Conservation (phyloP, 1,140 invertebrate genomes). For the Trichomalopsis sarcophagae region DNA sequence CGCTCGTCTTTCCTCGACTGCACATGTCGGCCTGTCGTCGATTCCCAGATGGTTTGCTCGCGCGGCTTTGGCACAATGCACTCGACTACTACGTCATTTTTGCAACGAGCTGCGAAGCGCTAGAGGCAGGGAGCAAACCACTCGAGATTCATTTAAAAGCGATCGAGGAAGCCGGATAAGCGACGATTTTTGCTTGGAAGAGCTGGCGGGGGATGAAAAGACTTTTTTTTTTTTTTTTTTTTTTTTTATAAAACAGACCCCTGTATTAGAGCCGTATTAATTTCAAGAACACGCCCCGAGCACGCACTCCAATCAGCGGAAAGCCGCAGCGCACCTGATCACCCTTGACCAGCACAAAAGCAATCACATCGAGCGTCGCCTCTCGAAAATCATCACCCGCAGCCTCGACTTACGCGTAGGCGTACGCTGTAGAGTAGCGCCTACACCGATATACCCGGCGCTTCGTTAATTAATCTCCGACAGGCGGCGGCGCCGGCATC, state of each 20-base stretch:
- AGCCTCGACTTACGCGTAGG: too few species aligned
- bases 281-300: too few species aligned
- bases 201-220: neutral
- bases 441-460: conserved; percentile 55
- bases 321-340: too few species aligned
- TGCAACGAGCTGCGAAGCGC: neutral
- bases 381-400: too few species aligned
- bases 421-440: too few species aligned
- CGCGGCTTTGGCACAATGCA: conserved; percentile 39
- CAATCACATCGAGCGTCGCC: too few species aligned
- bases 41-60: conserved; percentile 61
- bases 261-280: too few species aligned
- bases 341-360: too few species aligned
- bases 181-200: conserved; percentile 12
- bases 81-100: conserved; percentile 9
- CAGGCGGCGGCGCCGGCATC: conserved; percentile 58
- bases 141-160: conserved; percentile 42
- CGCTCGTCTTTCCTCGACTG: neutral
- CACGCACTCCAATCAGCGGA: too few species aligned
- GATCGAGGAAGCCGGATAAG: conserved; percentile 21
- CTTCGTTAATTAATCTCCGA: conserved; percentile 71
- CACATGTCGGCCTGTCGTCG: conserved; percentile 30
- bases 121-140: neutral
- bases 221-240: too few species aligned
- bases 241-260: too few species aligned